phyloP scores from a whole-genome alignment of 2,797 vertebrate species.

The Florisuga fusca region DNA sequence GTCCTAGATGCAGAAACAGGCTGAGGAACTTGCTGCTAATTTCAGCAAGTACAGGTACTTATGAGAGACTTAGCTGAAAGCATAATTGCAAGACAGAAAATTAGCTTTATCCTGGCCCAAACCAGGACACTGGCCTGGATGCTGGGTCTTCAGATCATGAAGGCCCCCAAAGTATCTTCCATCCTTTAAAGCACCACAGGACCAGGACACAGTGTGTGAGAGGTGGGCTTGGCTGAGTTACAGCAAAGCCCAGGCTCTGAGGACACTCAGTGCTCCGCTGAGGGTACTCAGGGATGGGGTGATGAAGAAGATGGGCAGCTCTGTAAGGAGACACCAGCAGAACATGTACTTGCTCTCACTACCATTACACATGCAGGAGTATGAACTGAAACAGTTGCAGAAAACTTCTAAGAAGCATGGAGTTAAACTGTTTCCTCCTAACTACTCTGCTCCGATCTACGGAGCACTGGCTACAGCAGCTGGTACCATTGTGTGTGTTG shows the following conservation, averaged over 20 bases:
- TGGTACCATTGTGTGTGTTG: background rate
- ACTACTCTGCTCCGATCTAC: background rate
- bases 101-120: too few relatives aligned
- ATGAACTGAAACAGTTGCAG: background rate
- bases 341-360: rapidly evolving
- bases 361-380: rapidly evolving
- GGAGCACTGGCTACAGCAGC: background rate
- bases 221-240: background rate
- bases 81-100: too few relatives aligned
- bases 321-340: background rate
- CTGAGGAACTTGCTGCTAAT: too few relatives aligned
- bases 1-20: too few relatives aligned
- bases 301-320: background rate
- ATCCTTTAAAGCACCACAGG: background rate
- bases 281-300: background rate
- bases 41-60: too few relatives aligned
- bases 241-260: background rate
- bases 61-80: too few relatives aligned
- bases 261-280: background rate
- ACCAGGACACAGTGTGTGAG: background rate
- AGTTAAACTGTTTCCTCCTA: background rate
- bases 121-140: too few relatives aligned
- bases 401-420: background rate
- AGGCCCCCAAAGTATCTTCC: background rate
- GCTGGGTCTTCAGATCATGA: background rate